Conservation (phyloP, 2,888 invertebrate species). For the Xylophagus ater region DNA sequence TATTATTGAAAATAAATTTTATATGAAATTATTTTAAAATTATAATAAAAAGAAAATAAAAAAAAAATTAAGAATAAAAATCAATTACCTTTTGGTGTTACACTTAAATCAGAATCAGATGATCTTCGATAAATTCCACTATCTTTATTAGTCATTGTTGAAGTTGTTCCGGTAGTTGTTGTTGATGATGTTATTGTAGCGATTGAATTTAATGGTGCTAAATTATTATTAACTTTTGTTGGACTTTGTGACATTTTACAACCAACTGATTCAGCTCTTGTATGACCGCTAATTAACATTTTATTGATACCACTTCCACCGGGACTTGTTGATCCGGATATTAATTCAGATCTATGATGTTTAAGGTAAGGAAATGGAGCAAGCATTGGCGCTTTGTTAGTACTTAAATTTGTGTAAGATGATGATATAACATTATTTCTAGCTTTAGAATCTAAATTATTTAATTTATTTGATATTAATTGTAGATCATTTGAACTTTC, state of each 20-base stretch:
- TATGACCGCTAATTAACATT: slow-evolving; percentile 32
- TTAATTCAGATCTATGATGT: slow-evolving; percentile 20
- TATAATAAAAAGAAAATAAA: slow-evolving; percentile 7
- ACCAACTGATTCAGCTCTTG: slow-evolving; percentile 47
- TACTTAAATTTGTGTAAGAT: slow-evolving; percentile 20
- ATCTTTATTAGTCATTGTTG: slow-evolving; percentile 42
- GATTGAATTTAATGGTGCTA: slow-evolving; percentile 4
- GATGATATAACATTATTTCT: slow-evolving; percentile 24
- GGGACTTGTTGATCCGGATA: slow-evolving; percentile 21
- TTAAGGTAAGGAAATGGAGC: slow-evolving; percentile 34
- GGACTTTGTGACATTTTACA: slow-evolving; percentile 46
- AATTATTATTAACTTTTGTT: slow-evolving; percentile 36
- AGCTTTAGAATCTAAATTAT: slow-evolving; percentile 26
- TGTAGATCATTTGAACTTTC: no score
- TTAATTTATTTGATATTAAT: neutral
- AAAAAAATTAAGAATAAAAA: slow-evolving; percentile 6
- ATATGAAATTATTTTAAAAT: slow-evolving; percentile 5
- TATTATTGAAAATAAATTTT: slow-evolving; percentile 3
- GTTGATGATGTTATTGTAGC: slow-evolving; percentile 24
- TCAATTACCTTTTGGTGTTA: slow-evolving; percentile 78
- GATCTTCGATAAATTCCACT: slow-evolving; percentile 62
- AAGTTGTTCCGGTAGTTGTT: slow-evolving; percentile 35
- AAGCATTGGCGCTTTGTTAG: slow-evolving; percentile 39
- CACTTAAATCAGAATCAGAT: slow-evolving; percentile 87
- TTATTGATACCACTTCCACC: neutral